A percentile compares a stretch with the other conserved stretches of the same genome.
Evolutionary conservation across 2,888 invertebrate genomes (phyloP).

Genomic region (Aradus depressus): DNA sequence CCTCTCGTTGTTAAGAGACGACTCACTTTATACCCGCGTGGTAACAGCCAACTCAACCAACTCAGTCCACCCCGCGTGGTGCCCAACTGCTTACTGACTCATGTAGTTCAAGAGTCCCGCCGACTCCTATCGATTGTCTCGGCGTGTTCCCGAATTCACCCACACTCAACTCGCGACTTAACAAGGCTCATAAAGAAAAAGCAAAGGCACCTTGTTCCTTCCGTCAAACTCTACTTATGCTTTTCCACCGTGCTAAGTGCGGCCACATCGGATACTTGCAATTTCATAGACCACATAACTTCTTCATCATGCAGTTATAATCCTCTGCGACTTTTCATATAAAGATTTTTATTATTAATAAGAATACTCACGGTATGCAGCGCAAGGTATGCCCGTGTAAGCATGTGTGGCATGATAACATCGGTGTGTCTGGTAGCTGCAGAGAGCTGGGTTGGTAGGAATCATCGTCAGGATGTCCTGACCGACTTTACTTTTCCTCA

Average conservation of each 20-base stretch:
- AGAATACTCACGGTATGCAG: conserved; percentile 65
- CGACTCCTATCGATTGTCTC: neutral
- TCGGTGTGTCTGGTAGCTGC: conserved; percentile 76
- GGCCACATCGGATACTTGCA: no score
- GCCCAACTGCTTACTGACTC: no score
- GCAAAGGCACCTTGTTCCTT: no score
- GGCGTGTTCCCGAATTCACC: no score
- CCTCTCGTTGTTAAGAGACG: no score
- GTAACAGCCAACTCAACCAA: no score
- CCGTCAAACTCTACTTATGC: no score
- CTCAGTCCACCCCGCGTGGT: no score
- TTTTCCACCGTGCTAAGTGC: no score
- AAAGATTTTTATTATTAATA: neutral
- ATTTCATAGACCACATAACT: neutral
- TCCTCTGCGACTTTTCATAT: neutral
- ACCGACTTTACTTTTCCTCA: conserved; percentile 33
- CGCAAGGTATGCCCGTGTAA: conserved; percentile 79
- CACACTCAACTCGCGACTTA: no score
- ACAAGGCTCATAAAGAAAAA: no score
- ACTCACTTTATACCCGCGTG: no score
- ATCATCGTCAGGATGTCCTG: conserved; percentile 34
- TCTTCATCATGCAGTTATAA: neutral
- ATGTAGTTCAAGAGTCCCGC: neutral
- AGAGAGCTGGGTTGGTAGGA: conserved; percentile 61
- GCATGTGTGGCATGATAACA: conserved; percentile 87